Conservation (phyloP, 2,113 vertebrate species). For the Petrocephalus microphthalmus region DNA sequence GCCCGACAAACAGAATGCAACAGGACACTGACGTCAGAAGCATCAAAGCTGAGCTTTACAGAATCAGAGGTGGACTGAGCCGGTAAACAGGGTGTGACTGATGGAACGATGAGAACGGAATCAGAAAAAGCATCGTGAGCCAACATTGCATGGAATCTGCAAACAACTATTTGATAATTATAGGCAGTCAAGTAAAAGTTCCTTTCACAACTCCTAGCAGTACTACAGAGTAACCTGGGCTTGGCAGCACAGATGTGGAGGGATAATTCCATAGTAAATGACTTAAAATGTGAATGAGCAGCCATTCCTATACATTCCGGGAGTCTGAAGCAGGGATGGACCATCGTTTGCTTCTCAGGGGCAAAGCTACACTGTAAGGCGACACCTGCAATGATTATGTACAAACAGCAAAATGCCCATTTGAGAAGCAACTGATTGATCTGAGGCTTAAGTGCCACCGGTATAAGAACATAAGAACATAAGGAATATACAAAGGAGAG, state of each 20-base stretch:
- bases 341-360: not conserved
- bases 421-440: not conserved
- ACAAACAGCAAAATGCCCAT: not conserved
- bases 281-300: too few relatives aligned
- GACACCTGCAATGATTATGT: not conserved
- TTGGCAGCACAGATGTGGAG: not conserved
- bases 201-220: not conserved
- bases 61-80: not conserved
- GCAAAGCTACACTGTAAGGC: too few relatives aligned
- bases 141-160: not conserved
- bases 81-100: not conserved
- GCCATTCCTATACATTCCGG: not conserved
- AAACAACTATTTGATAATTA: not conserved
- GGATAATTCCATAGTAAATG: not conserved
- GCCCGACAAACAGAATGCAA: not conserved
- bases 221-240: not conserved
- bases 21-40: not conserved
- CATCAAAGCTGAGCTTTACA: not conserved
- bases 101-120: not conserved
- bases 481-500: too few relatives aligned
- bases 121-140: not conserved
- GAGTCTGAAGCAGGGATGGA: not conserved
- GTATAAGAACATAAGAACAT: too few relatives aligned
- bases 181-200: not conserved
- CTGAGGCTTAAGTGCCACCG: not conserved